Percentiles rank a stretch among this genome's conserved stretches.
These are phyloP conservation scores for Lamellibrachia columna DNA, from an alignment of 2,888 invertebrate genomes.

Conservation along the genomic window DNA sequence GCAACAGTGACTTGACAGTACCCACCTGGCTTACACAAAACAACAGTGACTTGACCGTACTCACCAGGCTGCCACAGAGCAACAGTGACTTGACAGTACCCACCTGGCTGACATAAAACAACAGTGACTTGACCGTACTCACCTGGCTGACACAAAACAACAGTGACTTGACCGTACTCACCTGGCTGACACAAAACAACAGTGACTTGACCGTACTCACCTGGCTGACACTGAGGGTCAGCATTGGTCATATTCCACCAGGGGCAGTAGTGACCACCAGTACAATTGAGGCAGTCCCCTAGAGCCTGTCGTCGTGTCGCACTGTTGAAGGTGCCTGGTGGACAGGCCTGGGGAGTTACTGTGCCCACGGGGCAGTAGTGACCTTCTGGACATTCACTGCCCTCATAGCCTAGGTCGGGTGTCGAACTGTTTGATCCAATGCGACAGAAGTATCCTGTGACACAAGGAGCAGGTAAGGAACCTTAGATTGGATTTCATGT, in stretches of 20 bases:
- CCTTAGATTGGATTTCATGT: not conserved
- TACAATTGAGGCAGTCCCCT: constrained; percentile 56
- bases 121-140: no score
- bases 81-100: not conserved
- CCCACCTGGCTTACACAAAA: constrained; percentile 52
- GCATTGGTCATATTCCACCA: constrained; percentile 53
- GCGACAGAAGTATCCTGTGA: constrained; percentile 57
- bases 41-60: not conserved
- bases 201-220: constrained; percentile 35
- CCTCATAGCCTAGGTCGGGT: constrained; percentile 50
- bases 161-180: not conserved
- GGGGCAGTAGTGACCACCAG: constrained; percentile 61
- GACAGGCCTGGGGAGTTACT: constrained; percentile 46
- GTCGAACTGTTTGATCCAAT: constrained; percentile 48
- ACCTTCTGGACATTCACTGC: constrained; percentile 56
- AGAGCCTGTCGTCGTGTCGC: constrained; percentile 41
- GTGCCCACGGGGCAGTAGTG: constrained; percentile 58
- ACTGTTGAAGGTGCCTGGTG: constrained; percentile 43
- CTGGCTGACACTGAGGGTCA: constrained; percentile 52
- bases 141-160: not conserved
- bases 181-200: no score
- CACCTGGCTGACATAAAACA: constrained; percentile 51
- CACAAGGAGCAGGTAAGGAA: not conserved
- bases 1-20: no score
- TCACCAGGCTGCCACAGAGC: no score